These are phyloP conservation scores for Stenurella melanura DNA, from an alignment of 2,888 invertebrate genomes.

Conservation along the genomic window DNA sequence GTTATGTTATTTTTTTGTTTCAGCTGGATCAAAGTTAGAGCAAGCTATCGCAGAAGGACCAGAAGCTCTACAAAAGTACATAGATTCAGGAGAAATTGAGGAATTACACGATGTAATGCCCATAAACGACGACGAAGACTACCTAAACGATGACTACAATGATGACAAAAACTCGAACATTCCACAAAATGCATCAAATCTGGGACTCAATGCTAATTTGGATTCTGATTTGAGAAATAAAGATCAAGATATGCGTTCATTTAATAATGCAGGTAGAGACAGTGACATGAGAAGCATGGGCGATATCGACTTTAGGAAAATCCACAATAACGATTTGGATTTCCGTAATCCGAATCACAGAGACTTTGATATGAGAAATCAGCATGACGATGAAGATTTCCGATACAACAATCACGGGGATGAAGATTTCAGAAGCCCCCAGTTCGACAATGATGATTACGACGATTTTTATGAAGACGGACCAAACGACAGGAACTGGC, in stretches of 20 bases:
- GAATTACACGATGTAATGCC: conserved; percentile 87
- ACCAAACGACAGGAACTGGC: conserved; percentile 66
- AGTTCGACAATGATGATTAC: conserved; percentile 69
- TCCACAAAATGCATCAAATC: conserved; percentile 46
- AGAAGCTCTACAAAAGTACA: conserved; percentile 84
- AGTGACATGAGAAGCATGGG: conserved; percentile 61
- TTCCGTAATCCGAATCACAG: conserved; percentile 60
- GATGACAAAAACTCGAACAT: conserved; percentile 64
- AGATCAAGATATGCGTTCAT: conserved; percentile 67
- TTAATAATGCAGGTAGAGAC: conserved; percentile 54
- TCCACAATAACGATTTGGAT: conserved; percentile 51
- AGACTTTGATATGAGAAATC: conserved; percentile 65
- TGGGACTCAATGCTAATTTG: conserved; percentile 39
- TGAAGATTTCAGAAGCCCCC: conserved; percentile 54
- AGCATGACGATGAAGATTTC: conserved; percentile 64
- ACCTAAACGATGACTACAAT: conserved; percentile 74
- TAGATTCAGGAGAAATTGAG: conserved; percentile 87
- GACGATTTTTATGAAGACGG: conserved; percentile 73
- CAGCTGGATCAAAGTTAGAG: conserved; percentile 85
- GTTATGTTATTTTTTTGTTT: conserved; percentile 42
- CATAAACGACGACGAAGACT: conserved; percentile 77
- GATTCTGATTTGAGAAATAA: conserved; percentile 56
- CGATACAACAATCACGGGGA: conserved; percentile 57
- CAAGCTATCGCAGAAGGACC: conserved; percentile 86
- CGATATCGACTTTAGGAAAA: conserved; percentile 61